Percentiles rank a stretch among this genome's conserved stretches.
Evolutionary conservation across 2,113 vertebrate genomes (phyloP).

Genomic region (Cairina moschata): DNA sequence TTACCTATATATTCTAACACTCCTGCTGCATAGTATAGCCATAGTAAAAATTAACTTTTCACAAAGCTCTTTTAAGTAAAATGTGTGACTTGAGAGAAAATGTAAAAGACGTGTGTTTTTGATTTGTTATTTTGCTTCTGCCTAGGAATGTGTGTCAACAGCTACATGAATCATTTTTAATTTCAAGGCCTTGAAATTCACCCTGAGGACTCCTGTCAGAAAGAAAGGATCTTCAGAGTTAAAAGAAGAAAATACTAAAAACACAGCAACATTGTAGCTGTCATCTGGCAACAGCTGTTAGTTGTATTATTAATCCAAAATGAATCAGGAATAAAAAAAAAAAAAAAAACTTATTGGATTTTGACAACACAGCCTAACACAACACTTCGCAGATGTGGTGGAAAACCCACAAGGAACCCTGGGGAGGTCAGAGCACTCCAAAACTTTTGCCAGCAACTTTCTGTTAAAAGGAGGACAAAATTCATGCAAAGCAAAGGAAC

Average conservation of each 20-base stretch:
- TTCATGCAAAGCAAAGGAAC: background rate
- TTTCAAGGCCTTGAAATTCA: background rate
- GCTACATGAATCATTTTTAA: background rate
- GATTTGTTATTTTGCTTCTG: conserved; percentile 33
- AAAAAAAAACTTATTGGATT: background rate
- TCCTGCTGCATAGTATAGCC: background rate
- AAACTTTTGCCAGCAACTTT: background rate
- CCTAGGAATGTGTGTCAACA: background rate
- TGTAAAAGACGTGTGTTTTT: background rate
- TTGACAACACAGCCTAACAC: background rate
- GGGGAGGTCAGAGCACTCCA: accelerated
- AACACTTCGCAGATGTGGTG: background rate
- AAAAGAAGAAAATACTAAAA: background rate
- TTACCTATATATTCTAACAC: background rate
- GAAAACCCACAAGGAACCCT: background rate
- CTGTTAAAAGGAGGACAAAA: background rate
- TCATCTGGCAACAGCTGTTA: background rate
- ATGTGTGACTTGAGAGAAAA: conserved; percentile 11
- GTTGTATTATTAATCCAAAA: background rate
- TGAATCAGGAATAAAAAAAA: background rate
- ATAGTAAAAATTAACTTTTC: background rate
- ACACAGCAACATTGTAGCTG: background rate
- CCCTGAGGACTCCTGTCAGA: background rate
- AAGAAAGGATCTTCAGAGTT: background rate
- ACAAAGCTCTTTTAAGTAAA: background rate